Percentiles rank a stretch among this genome's conserved stretches.
Conservation (phyloP, 2,888 invertebrate species). For the Blastobasis lacticolella region DNA sequence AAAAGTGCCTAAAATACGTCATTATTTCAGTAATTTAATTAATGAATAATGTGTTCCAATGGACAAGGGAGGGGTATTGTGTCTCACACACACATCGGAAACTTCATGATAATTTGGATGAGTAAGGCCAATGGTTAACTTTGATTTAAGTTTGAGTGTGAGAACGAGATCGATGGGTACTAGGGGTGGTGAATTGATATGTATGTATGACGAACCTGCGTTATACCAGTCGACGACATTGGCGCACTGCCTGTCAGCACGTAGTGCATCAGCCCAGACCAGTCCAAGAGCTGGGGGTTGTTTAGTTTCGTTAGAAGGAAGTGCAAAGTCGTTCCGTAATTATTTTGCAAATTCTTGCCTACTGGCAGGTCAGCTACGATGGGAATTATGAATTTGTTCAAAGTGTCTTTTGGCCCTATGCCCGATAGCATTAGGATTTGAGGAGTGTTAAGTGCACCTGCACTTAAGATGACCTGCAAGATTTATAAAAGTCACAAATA, state of each 20-base stretch:
- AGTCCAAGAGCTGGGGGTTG: conserved; percentile 68
- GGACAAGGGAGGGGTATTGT: too few species aligned
- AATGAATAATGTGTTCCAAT: too few species aligned
- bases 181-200: too few species aligned
- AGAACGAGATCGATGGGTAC: too few species aligned
- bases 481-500: not conserved
- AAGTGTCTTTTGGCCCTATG: conserved; percentile 72
- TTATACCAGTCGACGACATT: conserved; percentile 77
- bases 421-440: conserved; percentile 78
- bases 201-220: conserved; percentile 54
- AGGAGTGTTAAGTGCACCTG: conserved; percentile 77
- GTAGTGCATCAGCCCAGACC: conserved; percentile 73
- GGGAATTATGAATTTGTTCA: conserved; percentile 64
- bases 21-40: too few species aligned
- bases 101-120: too few species aligned
- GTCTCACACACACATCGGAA: too few species aligned
- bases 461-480: conserved; percentile 71
- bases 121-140: too few species aligned
- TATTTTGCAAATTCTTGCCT: conserved; percentile 77
- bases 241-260: conserved; percentile 70
- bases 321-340: conserved; percentile 73
- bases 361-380: conserved; percentile 77
- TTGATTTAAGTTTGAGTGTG: too few species aligned
- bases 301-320: conserved; percentile 58
- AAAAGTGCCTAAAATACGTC: too few species aligned